Evolutionary conservation across 1,140 invertebrate genomes (phyloP).

Genomic region (Magallana gigas): DNA sequence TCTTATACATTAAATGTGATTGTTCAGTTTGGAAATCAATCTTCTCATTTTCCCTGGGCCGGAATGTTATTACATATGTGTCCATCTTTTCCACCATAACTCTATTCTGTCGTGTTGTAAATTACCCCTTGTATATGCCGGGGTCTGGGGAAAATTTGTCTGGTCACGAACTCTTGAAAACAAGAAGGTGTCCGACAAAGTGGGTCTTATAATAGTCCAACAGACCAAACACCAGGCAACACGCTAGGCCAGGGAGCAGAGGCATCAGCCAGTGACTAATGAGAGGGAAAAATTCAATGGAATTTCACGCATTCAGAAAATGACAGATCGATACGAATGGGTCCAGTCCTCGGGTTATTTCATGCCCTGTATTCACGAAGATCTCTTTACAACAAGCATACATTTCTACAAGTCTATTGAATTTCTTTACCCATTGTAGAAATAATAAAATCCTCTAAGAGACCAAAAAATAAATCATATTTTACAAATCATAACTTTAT

Average conservation of each 20-base stretch:
- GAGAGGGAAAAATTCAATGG: slow-evolving; percentile 17
- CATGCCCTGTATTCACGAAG: too few species aligned
- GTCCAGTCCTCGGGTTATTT: not conserved
- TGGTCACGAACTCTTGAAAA: slow-evolving; percentile 25
- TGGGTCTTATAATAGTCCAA: not conserved
- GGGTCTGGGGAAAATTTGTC: not conserved
- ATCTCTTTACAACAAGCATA: too few species aligned
- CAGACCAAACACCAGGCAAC: not conserved
- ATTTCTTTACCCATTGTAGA: too few species aligned
- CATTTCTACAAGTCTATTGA: too few species aligned
- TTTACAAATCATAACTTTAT: too few species aligned
- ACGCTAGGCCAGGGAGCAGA: not conserved
- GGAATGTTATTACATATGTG: not conserved
- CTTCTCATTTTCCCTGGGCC: not conserved
- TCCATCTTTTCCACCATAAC: not conserved
- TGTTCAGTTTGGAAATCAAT: not conserved
- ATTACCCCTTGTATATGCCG: not conserved
- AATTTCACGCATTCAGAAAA: slow-evolving; percentile 6
- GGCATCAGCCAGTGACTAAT: not conserved
- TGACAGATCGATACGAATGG: not conserved
- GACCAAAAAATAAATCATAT: too few species aligned
- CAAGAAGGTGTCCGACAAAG: not conserved
- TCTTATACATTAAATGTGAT: not conserved
- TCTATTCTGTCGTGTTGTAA: not conserved
- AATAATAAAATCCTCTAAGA: too few species aligned